These are phyloP conservation scores for Tolmerus cingulatus DNA, from an alignment of 2,888 invertebrate species.

Conservation along the genomic window DNA sequence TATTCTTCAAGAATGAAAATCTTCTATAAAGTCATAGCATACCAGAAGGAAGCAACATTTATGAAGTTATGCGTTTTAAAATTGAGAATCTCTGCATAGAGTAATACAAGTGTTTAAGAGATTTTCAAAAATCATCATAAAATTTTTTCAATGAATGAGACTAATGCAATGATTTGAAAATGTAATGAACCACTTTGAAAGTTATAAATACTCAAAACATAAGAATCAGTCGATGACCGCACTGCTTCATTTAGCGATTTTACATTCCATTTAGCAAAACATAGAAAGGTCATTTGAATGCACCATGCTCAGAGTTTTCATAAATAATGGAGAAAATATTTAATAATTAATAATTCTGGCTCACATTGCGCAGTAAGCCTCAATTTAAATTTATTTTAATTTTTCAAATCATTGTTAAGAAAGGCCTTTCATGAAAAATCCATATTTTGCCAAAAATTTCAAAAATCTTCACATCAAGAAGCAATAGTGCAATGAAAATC, in stretches of 20 bases:
- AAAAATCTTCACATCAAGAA: slow-evolving; percentile 1
- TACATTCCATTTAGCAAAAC: background rate
- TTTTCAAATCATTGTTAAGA: slow-evolving; percentile 15
- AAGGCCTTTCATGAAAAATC: background rate
- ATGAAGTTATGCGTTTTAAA: background rate
- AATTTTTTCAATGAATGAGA: background rate
- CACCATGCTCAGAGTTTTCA: background rate
- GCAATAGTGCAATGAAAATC: slow-evolving; percentile 5
- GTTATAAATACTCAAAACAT: background rate
- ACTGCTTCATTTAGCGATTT: background rate
- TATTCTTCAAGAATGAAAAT: background rate
- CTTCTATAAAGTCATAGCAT: slow-evolving; percentile 50
- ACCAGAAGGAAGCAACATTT: slow-evolving; percentile 49
- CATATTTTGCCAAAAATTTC: background rate
- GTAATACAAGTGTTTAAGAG: background rate
- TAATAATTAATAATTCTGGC: background rate
- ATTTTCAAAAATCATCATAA: background rate
- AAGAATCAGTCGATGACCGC: background rate
- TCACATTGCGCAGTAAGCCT: background rate
- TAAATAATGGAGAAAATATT: background rate
- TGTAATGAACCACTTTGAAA: background rate
- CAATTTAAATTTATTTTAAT: background rate
- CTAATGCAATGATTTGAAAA: background rate
- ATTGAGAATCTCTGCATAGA: background rate
- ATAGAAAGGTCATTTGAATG: background rate